Percentiles rank a stretch among this genome's conserved stretches.
Evolutionary conservation across 2,797 vertebrate genomes (phyloP).

Genomic region (Pipistrellus pygmaeus): DNA sequence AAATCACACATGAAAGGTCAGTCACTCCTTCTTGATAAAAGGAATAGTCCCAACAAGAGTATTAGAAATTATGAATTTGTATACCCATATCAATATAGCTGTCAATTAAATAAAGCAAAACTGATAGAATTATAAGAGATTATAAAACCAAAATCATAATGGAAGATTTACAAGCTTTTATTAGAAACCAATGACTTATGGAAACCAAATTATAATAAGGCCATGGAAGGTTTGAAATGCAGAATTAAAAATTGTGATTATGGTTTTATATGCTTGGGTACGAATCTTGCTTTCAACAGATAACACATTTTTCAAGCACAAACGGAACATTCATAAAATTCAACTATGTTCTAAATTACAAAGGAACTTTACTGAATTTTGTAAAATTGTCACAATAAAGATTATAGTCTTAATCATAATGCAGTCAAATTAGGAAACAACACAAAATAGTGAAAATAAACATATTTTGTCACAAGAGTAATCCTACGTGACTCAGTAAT

Average conservation of each 20-base stretch:
- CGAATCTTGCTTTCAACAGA: neutral
- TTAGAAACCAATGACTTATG: neutral
- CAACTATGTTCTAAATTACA: neutral
- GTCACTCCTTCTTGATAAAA: neutral
- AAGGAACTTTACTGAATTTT: constrained; percentile 1
- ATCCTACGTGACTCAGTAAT: neutral
- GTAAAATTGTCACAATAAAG: neutral
- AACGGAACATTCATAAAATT: neutral
- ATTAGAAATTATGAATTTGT: neutral
- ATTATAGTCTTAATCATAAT: neutral
- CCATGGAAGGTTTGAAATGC: neutral
- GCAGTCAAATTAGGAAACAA: neutral
- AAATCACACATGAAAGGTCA: neutral
- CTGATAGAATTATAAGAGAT: neutral
- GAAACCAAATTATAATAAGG: neutral
- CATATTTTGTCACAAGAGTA: neutral
- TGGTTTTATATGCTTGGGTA: neutral
- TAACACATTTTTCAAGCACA: neutral
- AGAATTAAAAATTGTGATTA: neutral
- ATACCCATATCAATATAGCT: neutral
- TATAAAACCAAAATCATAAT: constrained; percentile 30
- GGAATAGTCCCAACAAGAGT: neutral
- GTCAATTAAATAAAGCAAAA: constrained; percentile 11
- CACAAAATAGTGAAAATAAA: constrained; percentile 5
- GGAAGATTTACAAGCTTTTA: neutral